phyloP scores from a whole-genome alignment of 2,113 vertebrate genomes.

The Menidia beryllina region DNA sequence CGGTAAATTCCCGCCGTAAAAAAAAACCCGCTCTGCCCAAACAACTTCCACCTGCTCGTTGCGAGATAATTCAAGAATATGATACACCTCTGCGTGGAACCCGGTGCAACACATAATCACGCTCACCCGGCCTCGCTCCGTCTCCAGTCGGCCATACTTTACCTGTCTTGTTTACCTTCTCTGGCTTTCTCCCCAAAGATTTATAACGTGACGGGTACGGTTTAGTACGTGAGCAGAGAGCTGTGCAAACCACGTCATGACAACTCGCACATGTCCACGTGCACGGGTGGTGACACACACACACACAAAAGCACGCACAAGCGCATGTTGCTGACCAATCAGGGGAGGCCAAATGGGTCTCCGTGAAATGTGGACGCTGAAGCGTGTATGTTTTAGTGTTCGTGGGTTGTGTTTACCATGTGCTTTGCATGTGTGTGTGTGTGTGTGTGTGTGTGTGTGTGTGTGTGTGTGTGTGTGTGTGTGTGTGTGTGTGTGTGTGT shows the following conservation, averaged over 20 bases:
- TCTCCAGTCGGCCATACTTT: slow-evolving; percentile 57
- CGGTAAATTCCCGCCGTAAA: slow-evolving; percentile 5
- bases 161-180: slow-evolving; percentile 68
- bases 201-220: slow-evolving; percentile 79
- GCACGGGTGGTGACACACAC: slow-evolving; percentile 24
- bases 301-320: background rate
- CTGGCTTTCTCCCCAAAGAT: slow-evolving; percentile 60
- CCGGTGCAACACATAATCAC: slow-evolving; percentile 52
- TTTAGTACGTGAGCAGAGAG: slow-evolving; percentile 83
- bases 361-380: background rate
- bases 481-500: slow-evolving; percentile 7
- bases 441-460: slow-evolving; percentile 6
- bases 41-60: slow-evolving; percentile 65
- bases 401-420: too few species aligned
- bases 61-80: slow-evolving; percentile 58
- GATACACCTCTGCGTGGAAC: slow-evolving; percentile 58
- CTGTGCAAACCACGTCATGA: slow-evolving; percentile 79
- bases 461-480: slow-evolving; percentile 14
- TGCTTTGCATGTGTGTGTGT: slow-evolving; percentile 4
- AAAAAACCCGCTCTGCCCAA: background rate
- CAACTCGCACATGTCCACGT: slow-evolving; percentile 73
- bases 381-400: slow-evolving; percentile 2
- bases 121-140: slow-evolving; percentile 23
- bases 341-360: background rate
- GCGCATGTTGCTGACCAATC: slow-evolving; percentile 44